phyloP scores from a whole-genome alignment of 2,888 invertebrate species.

The Noctuana brunneofusca region DNA sequence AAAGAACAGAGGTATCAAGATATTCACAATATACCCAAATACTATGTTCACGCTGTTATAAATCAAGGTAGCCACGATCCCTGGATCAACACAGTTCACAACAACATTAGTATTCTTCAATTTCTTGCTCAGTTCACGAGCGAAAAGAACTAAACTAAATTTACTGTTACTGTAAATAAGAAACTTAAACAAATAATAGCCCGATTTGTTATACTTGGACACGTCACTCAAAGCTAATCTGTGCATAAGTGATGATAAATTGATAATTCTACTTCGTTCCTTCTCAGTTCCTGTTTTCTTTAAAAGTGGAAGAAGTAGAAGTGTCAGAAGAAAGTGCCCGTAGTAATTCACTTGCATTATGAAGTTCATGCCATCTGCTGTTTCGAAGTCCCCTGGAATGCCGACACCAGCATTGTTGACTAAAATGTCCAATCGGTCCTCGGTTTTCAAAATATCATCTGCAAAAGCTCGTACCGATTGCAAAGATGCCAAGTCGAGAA shows the following conservation, averaged over 20 bases:
- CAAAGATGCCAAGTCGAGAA: constrained; percentile 87
- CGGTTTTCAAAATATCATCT: constrained; percentile 37
- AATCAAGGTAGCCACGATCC: constrained; percentile 89
- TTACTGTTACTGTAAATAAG: constrained; percentile 83
- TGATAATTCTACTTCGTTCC: constrained; percentile 86
- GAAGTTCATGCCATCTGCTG: constrained; percentile 90
- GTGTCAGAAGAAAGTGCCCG: constrained; percentile 94
- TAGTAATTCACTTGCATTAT: constrained; percentile 96
- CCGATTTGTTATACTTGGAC: constrained; percentile 83
- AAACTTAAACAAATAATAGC: constrained; percentile 56
- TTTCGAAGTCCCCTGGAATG: constrained; percentile 76
- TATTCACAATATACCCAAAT: constrained; percentile 58
- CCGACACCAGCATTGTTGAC: constrained; percentile 94
- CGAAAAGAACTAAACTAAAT: constrained; percentile 87
- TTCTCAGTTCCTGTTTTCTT: constrained; percentile 78
- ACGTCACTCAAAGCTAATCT: constrained; percentile 84
- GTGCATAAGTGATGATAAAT: constrained; percentile 89
- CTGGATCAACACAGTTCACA: constrained; percentile 90
- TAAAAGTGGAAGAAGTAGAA: constrained; percentile 90
- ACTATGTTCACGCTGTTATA: constrained; percentile 76
- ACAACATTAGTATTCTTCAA: constrained; percentile 85
- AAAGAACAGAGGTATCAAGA: constrained; percentile 60
- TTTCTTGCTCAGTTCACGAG: constrained; percentile 86
- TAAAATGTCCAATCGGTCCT: constrained; percentile 87
- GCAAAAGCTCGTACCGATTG: constrained; percentile 80